Base-by-base conservation (phyloP, 2,113 vertebrate species). In the Nyctereutes procyonoides region DNA sequence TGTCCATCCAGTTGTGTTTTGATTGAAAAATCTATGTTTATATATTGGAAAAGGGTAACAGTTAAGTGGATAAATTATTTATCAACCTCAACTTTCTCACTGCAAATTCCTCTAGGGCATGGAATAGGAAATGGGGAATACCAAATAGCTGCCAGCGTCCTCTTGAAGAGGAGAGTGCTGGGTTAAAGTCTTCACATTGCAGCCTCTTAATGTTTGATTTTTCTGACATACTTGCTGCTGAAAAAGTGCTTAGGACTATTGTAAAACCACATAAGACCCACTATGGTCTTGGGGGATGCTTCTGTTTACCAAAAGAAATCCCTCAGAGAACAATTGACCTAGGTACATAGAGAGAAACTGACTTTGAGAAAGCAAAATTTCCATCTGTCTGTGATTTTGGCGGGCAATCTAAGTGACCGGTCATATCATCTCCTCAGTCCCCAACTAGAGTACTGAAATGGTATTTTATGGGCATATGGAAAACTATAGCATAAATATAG, bases 181-280 rank as follows among this genome's bases (percentile, higher is more conserved):
- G 56, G 6, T 24, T 63, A 58, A 87, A 4, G 24, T 56, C 48
- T 4, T 95, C 20, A 65, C 1, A 22, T 8, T 24, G 3, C 9
- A 80, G 26, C 30, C 67, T 96, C 28, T 55, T 92, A 22, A 32
- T 24, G 76, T 97, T 94, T 96, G 91, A 81, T 94, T 97, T 83
- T 69, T 86, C 38, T 51, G 80, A 80, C 53, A 96, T 71, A 28
- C 90, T 58, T 94, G 58, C 84, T 96, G 56, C n/a, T 97, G 79
- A 38, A 97, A 96, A 62, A 95, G 51, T 73, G 35, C 94, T 92
- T 93, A 95, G 84, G 94, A 79, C 9, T 96, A 62, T 43, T 94
- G 67, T 43, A 97, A 91, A 94, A 92, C 95, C 93, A 28, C 43
- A 5, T 98, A 94, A 95, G 93, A 93, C 43, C 76, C 94, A 77